Evolutionary conservation across 2,888 invertebrate species (phyloP), one percentile per base, ranked within the genome.

Genomic region (Agriopis aurantiaria): DNA sequence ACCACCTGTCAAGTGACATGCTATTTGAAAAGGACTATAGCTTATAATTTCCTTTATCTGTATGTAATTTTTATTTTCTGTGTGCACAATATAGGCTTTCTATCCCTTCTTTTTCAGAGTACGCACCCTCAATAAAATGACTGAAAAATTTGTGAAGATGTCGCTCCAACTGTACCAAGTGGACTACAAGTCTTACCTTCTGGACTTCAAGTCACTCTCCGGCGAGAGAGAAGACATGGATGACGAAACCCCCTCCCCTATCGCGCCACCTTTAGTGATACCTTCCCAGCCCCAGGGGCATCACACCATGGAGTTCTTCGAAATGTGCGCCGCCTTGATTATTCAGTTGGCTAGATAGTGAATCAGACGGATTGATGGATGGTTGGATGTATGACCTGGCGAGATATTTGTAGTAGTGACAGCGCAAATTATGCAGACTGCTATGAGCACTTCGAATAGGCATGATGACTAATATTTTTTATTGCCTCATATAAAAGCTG

Each of bases 241-340:
- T 1, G 92, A 92, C 10, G 93, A 92, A 48, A 75, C 78, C 1
- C 74, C 82, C 0, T 88, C 90, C 0, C 75, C 85, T 11, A 75
- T 89, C 40, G 77, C 87, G 3, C 85, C 75, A 11, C 82, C 82
- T 1, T 75, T 78, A 4, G 73, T 80, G n/a, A 14, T 62, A 1
- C 85, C 90, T 46, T 81, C 89, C 59, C 78, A 88, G 73, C 73
- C 87, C 10, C 95, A 95, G 40, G 98, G 97, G 0, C 99, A 99
- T 86, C 99, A 99, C 90, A 99, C 99, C 1, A 99, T 99, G 98
- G 99, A 99, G 94, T 99, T 99, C 95, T 99, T 99, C 87, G 99
- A 99, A 95, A 99, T 99, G 99, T 99, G 99, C 91, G 99, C 99
- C 23, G 98, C 98, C 3, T 95, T 99, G 57, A 99, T 99, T 81